Conservation (phyloP, 2,888 invertebrate species). For the Chloroclystis v-ata region DNA sequence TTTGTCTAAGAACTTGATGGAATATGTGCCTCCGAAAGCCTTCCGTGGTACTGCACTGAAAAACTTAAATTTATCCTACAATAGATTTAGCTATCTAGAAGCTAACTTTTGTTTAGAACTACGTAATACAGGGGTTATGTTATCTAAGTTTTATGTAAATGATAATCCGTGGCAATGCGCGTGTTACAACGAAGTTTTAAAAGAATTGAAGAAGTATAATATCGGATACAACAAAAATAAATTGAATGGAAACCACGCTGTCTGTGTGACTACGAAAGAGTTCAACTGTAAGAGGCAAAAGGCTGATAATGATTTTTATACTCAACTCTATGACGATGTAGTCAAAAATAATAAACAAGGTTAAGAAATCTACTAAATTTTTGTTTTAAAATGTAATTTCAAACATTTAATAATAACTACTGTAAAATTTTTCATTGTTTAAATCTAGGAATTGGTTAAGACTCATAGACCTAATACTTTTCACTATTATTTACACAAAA, state of each 20-base stretch:
- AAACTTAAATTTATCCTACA: constrained; percentile 54
- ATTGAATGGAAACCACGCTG: constrained; percentile 50
- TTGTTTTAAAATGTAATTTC: no score
- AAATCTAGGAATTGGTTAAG: no score
- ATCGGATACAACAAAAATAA: constrained; percentile 48
- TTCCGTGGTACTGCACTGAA: constrained; percentile 51
- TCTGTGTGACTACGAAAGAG: constrained; percentile 51
- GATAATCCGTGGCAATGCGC: constrained; percentile 69
- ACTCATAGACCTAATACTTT: no score
- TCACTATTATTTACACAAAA: no score
- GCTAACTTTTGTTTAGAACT: constrained; percentile 61
- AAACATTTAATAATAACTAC: no score
- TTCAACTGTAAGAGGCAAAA: constrained; percentile 51
- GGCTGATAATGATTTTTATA: constrained; percentile 42
- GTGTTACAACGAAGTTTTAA: constrained; percentile 51
- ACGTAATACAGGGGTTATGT: constrained; percentile 47
- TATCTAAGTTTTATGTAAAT: constrained; percentile 56
- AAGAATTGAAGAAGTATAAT: constrained; percentile 48
- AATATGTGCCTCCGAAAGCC: constrained; percentile 48
- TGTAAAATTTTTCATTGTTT: no score
- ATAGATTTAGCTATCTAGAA: constrained; percentile 54
- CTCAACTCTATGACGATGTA: constrained; percentile 42
- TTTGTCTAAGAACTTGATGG: constrained; percentile 52
- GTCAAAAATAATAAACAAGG: constrained; percentile 11
- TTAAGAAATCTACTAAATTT: no score